These are phyloP conservation scores for Lycocerus yunnanus DNA, from an alignment of 2,888 invertebrate genomes.

Conservation along the genomic window DNA sequence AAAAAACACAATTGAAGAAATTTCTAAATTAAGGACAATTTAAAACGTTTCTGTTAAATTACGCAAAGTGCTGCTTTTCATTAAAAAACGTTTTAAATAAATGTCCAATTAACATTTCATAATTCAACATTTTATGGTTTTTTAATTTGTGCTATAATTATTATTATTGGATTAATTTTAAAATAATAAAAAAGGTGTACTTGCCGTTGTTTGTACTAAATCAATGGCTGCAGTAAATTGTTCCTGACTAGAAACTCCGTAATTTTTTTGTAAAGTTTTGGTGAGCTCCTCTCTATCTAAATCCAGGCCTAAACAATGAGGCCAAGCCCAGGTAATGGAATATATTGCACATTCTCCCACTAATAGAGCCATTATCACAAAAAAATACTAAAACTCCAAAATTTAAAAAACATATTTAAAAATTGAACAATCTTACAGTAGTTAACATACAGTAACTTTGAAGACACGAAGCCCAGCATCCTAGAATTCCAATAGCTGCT, in stretches of 20 bases:
- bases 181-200: constrained; percentile 6
- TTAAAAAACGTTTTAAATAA: neutral
- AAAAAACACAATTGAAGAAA: neutral
- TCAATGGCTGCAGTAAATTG: constrained; percentile 82
- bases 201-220: constrained; percentile 69
- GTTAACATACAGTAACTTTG: constrained; percentile 75
- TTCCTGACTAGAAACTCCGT: constrained; percentile 75
- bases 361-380: constrained; percentile 68
- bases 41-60: neutral
- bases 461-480: constrained; percentile 82
- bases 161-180: neutral
- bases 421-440: constrained; percentile 59
- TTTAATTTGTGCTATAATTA: neutral
- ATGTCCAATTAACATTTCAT: neutral
- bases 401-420: neutral
- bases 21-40: neutral
- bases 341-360: constrained; percentile 74
- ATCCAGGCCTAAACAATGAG: constrained; percentile 75
- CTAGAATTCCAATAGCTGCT: constrained; percentile 71
- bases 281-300: constrained; percentile 70
- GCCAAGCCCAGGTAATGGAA: constrained; percentile 74
- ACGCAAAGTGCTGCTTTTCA: neutral
- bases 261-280: constrained; percentile 73
- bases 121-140: neutral
- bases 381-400: constrained; percentile 65